Base-by-base conservation (phyloP, 2,888 invertebrate genomes). In the Sussaba pulchella region DNA sequence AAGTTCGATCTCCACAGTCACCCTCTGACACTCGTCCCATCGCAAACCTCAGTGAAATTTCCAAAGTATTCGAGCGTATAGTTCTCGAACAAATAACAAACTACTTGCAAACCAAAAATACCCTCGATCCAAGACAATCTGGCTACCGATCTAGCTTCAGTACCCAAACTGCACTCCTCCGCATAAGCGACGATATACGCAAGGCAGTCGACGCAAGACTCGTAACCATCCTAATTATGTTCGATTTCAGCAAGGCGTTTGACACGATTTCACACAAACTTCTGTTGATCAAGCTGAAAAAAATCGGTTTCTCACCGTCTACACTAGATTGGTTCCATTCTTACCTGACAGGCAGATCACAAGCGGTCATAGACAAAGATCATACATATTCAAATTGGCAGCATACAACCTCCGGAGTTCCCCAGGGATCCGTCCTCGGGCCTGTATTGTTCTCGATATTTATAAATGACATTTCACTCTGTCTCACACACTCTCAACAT, bases 221-320 rank as follows among this genome's bases (percentile, higher is more conserved):
- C 10, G 4, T 78, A 0, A 81, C 81, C 2, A 31, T 31, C 31
- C 6, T 31, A 6, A 31, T 31, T 6, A 5, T 31, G 6, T 31
- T 31, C 31, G 73, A 83, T 19, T 72, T 81, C 21, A 41, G 26
- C 9, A 76, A 80, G 14, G 80, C 76, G 1, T 76, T 76, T 19
- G 74, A 79, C 39, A 63, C 57, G 10, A 59, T 78, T 4, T 5
- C 36, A 6, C 54, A 63, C 82, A 0, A 84, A 14, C 45, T 9
- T 45, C 45, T 45, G 14, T 14, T 45, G 1, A 14, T 14, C 2
- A 45, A 45, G 8, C 45, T 45, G 2, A 1, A n/a, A 12, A 4
- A n/a, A 45, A 9, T 45, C 2, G 45, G 45, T 3, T n/a, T n/a
- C n/a, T n/a, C n/a, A n/a, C n/a, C n/a, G n/a, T n/a, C n/a, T n/a